phyloP scores from a whole-genome alignment of 2,888 invertebrate genomes.

The Catocala sponsa region DNA sequence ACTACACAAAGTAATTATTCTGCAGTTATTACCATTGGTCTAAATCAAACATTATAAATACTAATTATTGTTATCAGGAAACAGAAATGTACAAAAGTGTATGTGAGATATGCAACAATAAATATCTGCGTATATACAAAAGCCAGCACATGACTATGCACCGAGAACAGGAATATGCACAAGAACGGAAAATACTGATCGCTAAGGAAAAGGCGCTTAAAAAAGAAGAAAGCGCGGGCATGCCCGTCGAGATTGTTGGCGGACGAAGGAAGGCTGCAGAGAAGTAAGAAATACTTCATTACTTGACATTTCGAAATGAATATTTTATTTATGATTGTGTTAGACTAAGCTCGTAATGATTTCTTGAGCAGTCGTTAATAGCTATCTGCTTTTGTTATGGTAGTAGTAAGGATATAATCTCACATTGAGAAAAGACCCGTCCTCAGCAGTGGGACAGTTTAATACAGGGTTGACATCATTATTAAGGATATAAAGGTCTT shows the following conservation, averaged over 20 bases:
- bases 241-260: conserved; percentile 23
- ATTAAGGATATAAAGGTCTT: too few relatives aligned
- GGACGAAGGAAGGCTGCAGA: conserved; percentile 71
- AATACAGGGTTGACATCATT: too few relatives aligned
- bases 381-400: too few relatives aligned
- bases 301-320: too few relatives aligned
- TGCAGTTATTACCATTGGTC: background rate
- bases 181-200: conserved; percentile 48
- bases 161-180: conserved; percentile 61
- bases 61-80: conserved; percentile 67
- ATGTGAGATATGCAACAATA: conserved; percentile 86
- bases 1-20: too few relatives aligned
- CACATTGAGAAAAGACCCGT: too few relatives aligned
- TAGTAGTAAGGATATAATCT: too few relatives aligned
- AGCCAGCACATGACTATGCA: conserved; percentile 87
- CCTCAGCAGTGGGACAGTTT: too few relatives aligned
- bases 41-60: background rate
- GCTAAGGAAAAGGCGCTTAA: conserved; percentile 50
- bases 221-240: conserved; percentile 19
- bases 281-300: conserved; percentile 58
- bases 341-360: too few relatives aligned
- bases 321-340: too few relatives aligned
- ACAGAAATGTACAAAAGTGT: conserved; percentile 75
- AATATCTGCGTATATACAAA: conserved; percentile 86
- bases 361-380: too few relatives aligned